A percentile compares a stretch with the other conserved stretches of the same genome.
Evolutionary conservation across 1,140 invertebrate genomes (phyloP).

Genomic region (Drosophila navojoa): DNA sequence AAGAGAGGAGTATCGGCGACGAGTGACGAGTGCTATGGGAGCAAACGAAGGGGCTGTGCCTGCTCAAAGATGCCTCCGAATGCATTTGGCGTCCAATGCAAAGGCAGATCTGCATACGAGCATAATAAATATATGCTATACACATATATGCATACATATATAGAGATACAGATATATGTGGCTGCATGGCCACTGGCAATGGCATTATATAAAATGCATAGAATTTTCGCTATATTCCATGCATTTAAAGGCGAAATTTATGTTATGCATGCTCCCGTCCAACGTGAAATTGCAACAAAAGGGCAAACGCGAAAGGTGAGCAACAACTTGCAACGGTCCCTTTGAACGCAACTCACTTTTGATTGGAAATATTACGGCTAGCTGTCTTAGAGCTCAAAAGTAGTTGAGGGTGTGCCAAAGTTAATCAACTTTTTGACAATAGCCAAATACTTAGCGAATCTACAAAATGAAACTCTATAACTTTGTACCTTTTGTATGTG

Average conservation of each 20-base stretch:
- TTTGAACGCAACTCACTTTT: constrained; percentile 3
- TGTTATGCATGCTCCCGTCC: constrained; percentile 67
- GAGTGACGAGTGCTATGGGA: constrained; percentile 5
- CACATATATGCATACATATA: constrained; percentile 25
- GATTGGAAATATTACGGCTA: background rate
- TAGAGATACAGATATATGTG: background rate
- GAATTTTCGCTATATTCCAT: constrained; percentile 74
- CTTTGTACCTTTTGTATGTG: no score
- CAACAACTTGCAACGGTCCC: constrained; percentile 9
- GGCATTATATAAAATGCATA: constrained; percentile 74
- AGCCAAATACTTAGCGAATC: no score
- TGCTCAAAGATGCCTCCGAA: constrained; percentile 36
- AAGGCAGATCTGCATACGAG: constrained; percentile 31
- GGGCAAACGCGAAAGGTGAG: constrained; percentile 4
- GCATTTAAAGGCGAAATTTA: constrained; percentile 70
- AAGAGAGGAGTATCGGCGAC: background rate
- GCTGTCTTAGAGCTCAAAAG: background rate
- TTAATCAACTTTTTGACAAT: no score
- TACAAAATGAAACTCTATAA: no score
- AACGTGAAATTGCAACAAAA: constrained; percentile 29
- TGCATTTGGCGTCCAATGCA: constrained; percentile 31
- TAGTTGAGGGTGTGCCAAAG: background rate
- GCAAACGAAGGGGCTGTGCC: background rate
- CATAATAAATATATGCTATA: constrained; percentile 13
- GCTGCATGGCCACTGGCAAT: constrained; percentile 44